A percentile compares a stretch with the other conserved stretches of the same genome.
phyloP scores from a whole-genome alignment of 2,888 invertebrate species.

The Ophioninae sp. region DNA sequence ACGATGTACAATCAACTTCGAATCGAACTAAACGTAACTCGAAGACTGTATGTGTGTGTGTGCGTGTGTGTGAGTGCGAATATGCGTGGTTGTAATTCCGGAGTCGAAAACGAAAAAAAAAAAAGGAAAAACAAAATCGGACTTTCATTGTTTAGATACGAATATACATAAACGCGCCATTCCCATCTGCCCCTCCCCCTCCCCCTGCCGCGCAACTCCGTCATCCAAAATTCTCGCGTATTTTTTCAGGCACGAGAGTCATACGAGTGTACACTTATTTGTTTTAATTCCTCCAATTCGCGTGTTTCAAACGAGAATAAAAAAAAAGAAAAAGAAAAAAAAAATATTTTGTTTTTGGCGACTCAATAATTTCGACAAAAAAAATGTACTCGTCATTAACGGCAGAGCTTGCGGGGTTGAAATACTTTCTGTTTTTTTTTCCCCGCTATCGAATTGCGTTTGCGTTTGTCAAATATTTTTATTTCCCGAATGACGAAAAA shows the following conservation, averaged over 20 bases:
- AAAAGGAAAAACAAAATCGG: conserved; percentile 16
- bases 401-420: neutral
- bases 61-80: neutral
- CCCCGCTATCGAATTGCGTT: no score
- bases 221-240: neutral
- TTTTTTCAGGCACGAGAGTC: neutral
- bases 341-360: neutral
- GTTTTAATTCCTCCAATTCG: neutral
- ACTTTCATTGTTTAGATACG: conserved; percentile 44
- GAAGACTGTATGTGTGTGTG: conserved; percentile 38
- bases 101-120: neutral
- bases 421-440: no score
- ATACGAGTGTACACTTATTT: neutral
- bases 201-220: neutral
- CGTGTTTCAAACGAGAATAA: neutral
- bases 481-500: neutral
- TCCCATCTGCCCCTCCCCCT: neutral
- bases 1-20: conserved; percentile 65
- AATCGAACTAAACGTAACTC: conserved; percentile 62
- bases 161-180: conserved; percentile 23
- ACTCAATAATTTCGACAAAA: neutral
- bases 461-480: no score
- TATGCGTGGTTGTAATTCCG: neutral
- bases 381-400: neutral
- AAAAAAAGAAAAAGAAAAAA: neutral